These are phyloP conservation scores for Stratiomys singularior DNA, from an alignment of 2,888 invertebrate species.

Conservation along the genomic window DNA sequence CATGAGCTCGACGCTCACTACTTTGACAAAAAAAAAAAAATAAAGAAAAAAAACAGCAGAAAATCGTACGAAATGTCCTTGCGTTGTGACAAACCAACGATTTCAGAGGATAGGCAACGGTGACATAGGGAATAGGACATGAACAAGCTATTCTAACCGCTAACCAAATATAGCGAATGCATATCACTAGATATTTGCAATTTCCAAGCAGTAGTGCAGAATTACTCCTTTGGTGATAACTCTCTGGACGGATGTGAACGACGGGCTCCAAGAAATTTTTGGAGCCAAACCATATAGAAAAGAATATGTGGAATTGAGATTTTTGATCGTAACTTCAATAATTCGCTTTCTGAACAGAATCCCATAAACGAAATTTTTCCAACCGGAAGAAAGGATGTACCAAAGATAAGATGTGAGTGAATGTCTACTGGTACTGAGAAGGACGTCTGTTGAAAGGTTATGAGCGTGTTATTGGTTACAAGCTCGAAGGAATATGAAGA, in stretches of 20 bases:
- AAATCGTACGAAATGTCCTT: constrained; percentile 21
- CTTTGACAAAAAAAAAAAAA: not conserved
- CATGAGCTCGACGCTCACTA: not conserved
- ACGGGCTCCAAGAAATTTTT: not conserved
- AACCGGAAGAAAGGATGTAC: constrained; percentile 33
- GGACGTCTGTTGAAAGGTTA: not conserved
- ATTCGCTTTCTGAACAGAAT: constrained; percentile 1
- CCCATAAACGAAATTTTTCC: constrained; percentile 1
- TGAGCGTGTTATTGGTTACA: not conserved
- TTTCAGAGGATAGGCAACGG: not conserved
- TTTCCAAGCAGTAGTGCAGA: constrained; percentile 20
- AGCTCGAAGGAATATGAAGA: too few species aligned
- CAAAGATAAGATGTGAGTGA: not conserved
- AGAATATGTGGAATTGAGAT: not conserved
- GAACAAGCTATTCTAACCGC: too few species aligned
- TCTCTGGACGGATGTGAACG: not conserved
- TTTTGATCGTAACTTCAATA: constrained; percentile 14
- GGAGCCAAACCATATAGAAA: too few species aligned
- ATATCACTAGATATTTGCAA: not conserved
- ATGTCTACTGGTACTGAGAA: not conserved
- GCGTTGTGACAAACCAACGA: not conserved
- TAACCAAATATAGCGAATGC: not conserved
- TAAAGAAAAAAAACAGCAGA: not conserved
- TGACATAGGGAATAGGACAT: not conserved
- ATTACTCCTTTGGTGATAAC: not conserved